Evolutionary conservation across 1,140 invertebrate species (phyloP).

Genomic region (Drosophila leontia): DNA sequence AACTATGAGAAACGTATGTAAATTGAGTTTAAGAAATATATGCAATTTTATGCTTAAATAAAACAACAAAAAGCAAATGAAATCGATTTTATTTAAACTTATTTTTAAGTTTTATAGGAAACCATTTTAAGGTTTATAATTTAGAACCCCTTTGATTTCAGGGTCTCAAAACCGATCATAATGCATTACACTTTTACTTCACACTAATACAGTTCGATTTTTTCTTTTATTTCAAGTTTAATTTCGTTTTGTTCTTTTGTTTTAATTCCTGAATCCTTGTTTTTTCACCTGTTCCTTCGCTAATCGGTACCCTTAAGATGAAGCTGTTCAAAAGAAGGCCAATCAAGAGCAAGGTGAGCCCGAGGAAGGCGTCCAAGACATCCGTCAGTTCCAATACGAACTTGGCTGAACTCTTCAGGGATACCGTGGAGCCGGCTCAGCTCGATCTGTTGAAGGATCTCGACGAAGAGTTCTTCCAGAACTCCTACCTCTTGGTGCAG

Average conservation of each 20-base stretch:
- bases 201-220: constrained; percentile 24
- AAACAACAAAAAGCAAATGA: neutral
- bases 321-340: neutral
- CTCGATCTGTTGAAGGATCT: constrained; percentile 51
- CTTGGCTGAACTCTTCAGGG: neutral
- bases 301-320: constrained; percentile 7
- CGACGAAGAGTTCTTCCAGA: constrained; percentile 40
- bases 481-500: constrained; percentile 52
- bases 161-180: neutral
- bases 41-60: constrained; percentile 63
- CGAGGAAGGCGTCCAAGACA: neutral
- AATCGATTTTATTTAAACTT: neutral
- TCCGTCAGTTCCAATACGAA: neutral
- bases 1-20: constrained; percentile 33
- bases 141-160: neutral
- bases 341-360: neutral
- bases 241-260: neutral
- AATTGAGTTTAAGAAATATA: constrained; percentile 61
- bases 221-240: constrained; percentile 11
- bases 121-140: no score
- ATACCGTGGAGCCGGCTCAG: constrained; percentile 34
- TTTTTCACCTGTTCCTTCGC: neutral
- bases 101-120: neutral
- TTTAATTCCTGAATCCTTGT: neutral
- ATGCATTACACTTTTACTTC: constrained; percentile 18